Base-by-base conservation (phyloP, 2,113 vertebrate species). In the Eonycteris spelaea region DNA sequence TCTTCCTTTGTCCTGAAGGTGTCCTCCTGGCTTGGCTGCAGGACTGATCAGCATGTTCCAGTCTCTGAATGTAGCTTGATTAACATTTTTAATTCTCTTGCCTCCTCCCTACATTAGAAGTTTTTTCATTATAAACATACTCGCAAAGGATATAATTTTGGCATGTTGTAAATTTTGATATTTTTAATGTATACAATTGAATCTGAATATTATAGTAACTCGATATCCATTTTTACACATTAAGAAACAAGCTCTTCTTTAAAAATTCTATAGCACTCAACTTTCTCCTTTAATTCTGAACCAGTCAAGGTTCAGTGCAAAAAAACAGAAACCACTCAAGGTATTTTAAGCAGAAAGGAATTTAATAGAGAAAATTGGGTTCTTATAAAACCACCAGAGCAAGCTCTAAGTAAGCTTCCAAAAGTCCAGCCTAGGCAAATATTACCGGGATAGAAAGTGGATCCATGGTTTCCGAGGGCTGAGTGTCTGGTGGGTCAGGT, bases 341-440 rank as follows among this genome's bases (percentile, higher is more conserved):
- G 78, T 19, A 85, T 95, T 85, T 88, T 77, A 92, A 85, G 53
- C 38, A 85, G 57, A 90, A 88, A 91, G 38, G 51, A 48, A 85
- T 95, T 93, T 88, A 80, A 88, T 68, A 63, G 30, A 73, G 65
- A 63, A 40, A 88, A 95, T 16, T 87, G 11, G 0, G 0, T 68
- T 79, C 59, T 61, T 45, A 67, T 53, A 79, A 71, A 87, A 92
- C 71, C n/a, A 82, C 19, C 67, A 26, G 38, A 78, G 48, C 55
- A 55, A 93, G 53, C 38, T 53, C 51, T 91, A 53, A 73, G 30
- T 16, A 90, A 16, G 15, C 24, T 68, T 86, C 43, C 6, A 77
- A 74, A 93, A 71, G n/a, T 43, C 57, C 40, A 48, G 24, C 38
- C 61, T 30, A 71, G 14, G n/a, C 38, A 83, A 78, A 53, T 61